Evolutionary conservation across 2,888 invertebrate species (phyloP).

Genomic region (Dasypogon diadema): DNA sequence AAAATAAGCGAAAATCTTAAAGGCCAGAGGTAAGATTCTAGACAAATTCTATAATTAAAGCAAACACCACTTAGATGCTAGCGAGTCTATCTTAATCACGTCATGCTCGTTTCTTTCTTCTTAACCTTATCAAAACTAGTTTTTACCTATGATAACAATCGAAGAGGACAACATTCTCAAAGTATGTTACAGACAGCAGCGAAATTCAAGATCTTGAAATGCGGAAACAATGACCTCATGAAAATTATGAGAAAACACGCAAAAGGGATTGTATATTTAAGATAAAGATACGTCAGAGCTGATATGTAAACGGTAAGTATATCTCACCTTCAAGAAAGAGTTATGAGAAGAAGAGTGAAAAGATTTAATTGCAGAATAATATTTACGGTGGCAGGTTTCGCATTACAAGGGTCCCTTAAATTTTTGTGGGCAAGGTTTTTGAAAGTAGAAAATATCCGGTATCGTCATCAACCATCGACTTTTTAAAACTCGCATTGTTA

Average conservation of each 20-base stretch:
- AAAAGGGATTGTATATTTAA: conserved; percentile 4
- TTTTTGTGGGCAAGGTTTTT: conserved; percentile 25
- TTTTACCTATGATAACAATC: conserved; percentile 1
- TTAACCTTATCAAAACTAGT: conserved; percentile 22
- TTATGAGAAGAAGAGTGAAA: conserved; percentile 28
- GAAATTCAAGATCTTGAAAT: conserved; percentile 9
- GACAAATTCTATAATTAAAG: neutral
- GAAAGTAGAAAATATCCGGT: conserved; percentile 33
- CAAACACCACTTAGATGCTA: neutral
- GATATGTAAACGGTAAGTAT: neutral
- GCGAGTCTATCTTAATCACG: conserved; percentile 1
- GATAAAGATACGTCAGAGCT: neutral
- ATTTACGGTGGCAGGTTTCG: neutral
- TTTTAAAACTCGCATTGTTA: no score
- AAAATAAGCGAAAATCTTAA: neutral
- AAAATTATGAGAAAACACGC: conserved; percentile 3
- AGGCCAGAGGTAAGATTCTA: neutral
- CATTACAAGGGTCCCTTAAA: neutral
- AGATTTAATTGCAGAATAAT: conserved; percentile 26
- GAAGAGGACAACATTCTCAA: conserved; percentile 19
- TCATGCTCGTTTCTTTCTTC: conserved; percentile 22
- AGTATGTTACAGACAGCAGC: neutral
- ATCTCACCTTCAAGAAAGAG: conserved; percentile 23
- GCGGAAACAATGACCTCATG: conserved; percentile 36
- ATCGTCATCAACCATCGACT: neutral